Conservation (phyloP, 2,888 invertebrate genomes). For the Stenodema calcarata region DNA sequence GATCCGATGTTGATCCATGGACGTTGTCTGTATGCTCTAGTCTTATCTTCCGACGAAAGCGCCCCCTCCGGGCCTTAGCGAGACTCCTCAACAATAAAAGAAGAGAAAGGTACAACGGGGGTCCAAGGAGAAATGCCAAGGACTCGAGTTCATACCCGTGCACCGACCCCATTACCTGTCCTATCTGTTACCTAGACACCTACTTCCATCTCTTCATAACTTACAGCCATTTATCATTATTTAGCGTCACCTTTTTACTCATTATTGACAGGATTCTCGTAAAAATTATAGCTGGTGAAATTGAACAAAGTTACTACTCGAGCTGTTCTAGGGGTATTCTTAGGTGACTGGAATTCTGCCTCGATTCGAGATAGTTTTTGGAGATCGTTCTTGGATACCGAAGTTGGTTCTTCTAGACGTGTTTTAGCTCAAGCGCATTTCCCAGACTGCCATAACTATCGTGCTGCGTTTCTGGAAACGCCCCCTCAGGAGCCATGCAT, state of each 20-base stretch:
- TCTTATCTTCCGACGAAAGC: not conserved
- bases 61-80: not conserved
- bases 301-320: not conserved
- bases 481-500: too few relatives aligned
- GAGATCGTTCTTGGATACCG: too few relatives aligned
- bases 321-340: too few relatives aligned
- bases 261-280: not conserved
- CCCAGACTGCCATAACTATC: too few relatives aligned
- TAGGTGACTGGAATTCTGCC: too few relatives aligned
- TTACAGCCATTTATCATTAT: not conserved
- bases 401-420: too few relatives aligned
- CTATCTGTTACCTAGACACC: not conserved
- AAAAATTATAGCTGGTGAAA: not conserved
- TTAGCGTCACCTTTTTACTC: not conserved
- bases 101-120: constrained; percentile 7
- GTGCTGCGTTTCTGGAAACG: too few relatives aligned
- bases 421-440: too few relatives aligned
- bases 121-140: constrained; percentile 35
- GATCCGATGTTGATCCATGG: too few relatives aligned
- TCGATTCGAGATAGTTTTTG: too few relatives aligned
- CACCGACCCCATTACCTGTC: constrained; percentile 16
- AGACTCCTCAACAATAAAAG: constrained; percentile 23
- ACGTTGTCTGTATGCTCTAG: not conserved
- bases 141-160: constrained; percentile 30
- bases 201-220: not conserved